These are phyloP conservation scores for Pyrocephalus nanus DNA, from an alignment of 2,797 vertebrate species.

Conservation along the genomic window DNA sequence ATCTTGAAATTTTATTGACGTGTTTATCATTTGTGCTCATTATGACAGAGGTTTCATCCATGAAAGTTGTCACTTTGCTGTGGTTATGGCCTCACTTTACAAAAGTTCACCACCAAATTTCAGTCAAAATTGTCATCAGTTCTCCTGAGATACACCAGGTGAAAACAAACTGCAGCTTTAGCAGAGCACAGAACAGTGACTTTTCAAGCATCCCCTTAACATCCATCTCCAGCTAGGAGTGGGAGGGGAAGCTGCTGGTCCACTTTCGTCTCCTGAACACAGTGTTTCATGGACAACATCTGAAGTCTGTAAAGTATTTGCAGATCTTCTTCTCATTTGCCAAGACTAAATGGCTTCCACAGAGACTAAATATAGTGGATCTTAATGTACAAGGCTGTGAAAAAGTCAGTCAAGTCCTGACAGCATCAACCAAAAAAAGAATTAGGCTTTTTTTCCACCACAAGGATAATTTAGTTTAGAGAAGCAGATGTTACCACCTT, in stretches of 20 bases:
- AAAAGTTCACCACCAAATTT: background rate
- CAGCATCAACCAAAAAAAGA: background rate
- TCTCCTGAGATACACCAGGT: background rate
- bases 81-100: background rate
- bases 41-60: background rate
- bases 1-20: background rate
- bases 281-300: background rate
- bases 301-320: background rate
- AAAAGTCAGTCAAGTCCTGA: background rate
- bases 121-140: background rate
- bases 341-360: background rate
- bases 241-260: background rate
- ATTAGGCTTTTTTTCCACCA: background rate
- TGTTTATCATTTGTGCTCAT: background rate
- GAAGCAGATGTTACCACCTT: slow-evolving; percentile 25
- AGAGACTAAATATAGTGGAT: background rate
- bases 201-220: background rate
- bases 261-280: background rate
- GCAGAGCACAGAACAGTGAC: background rate
- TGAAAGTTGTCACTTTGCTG: background rate
- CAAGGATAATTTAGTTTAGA: background rate
- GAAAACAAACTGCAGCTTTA: background rate
- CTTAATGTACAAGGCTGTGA: background rate
- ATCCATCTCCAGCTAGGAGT: background rate
- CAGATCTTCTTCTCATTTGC: background rate